Conservation (phyloP, 2,888 invertebrate species). For the Pimpla rufipes region DNA sequence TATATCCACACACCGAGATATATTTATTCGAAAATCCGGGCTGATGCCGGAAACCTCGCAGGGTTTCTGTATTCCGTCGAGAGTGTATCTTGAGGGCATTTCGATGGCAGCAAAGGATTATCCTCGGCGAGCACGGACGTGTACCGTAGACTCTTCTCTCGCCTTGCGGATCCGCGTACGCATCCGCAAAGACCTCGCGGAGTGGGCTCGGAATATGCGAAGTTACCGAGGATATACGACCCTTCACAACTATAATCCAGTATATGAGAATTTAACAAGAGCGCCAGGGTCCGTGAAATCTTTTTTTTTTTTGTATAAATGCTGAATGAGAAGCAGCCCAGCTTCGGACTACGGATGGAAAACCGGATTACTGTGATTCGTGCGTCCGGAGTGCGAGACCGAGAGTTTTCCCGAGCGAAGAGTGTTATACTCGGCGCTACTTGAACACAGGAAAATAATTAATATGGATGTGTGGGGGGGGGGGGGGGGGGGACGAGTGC, state of each 20-base stretch:
- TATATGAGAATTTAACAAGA: neutral
- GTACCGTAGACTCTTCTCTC: conserved; percentile 1
- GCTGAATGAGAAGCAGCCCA: neutral
- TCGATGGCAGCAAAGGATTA: conserved; percentile 33
- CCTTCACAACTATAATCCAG: neutral
- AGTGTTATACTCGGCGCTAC: conserved; percentile 14
- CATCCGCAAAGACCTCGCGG: conserved; percentile 23
- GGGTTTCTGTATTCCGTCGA: conserved; percentile 7
- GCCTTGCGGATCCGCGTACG: neutral
- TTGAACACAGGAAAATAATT: conserved; percentile 13
- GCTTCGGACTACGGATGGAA: conserved; percentile 11
- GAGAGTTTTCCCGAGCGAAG: conserved; percentile 14
- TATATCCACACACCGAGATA: conserved; percentile 1
- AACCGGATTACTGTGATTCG: conserved; percentile 20
- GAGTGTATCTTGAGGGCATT: conserved; percentile 38
- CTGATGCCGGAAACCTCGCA: conserved; percentile 23
- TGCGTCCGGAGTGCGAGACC: neutral
- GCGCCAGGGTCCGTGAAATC: neutral
- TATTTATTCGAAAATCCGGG: conserved; percentile 26
- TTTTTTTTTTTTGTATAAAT: neutral
- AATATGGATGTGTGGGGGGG: neutral
- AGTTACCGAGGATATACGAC: conserved; percentile 4
- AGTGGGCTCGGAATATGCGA: conserved; percentile 9
- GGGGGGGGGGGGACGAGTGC: neutral
- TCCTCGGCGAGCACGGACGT: conserved; percentile 20